phyloP scores from a whole-genome alignment of 2,888 invertebrate genomes.

The Hetaerina titia region DNA sequence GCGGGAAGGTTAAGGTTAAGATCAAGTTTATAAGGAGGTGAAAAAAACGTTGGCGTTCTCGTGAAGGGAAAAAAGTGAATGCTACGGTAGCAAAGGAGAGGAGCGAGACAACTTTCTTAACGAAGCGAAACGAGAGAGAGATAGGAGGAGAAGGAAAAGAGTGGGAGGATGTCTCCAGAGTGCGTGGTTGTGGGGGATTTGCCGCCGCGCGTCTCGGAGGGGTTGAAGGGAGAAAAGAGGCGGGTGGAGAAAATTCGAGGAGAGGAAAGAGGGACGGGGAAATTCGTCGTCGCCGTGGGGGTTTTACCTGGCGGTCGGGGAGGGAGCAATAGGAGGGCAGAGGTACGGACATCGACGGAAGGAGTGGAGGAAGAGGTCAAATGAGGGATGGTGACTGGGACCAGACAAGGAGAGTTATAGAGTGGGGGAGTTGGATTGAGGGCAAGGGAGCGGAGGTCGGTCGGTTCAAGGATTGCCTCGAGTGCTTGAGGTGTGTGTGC shows the following conservation, averaged over 20 bases:
- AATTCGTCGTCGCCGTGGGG: neutral
- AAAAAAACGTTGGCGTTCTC: neutral
- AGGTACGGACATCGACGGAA: neutral
- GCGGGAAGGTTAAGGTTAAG: constrained; percentile 15
- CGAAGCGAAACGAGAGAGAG: neutral
- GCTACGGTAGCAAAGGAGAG: neutral
- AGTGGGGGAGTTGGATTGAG: neutral
- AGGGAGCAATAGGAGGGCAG: neutral
- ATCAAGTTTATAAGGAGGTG: constrained; percentile 6
- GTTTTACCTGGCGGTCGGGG: neutral
- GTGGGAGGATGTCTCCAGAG: neutral
- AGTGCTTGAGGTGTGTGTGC: neutral
- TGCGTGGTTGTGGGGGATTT: constrained; percentile 2
- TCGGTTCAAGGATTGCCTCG: neutral
- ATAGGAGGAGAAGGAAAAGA: neutral
- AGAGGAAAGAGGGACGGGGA: neutral
- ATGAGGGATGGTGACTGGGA: neutral
- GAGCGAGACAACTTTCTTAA: neutral
- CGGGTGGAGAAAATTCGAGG: neutral
- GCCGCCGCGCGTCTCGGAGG: neutral
- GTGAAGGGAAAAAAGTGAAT: neutral
- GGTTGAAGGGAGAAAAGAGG: neutral
- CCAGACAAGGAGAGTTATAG: neutral
- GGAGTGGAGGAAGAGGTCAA: neutral
- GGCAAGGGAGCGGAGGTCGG: neutral